These are phyloP conservation scores for Uria lomvia DNA, from an alignment of 2,113 vertebrate species.

Conservation along the genomic window DNA sequence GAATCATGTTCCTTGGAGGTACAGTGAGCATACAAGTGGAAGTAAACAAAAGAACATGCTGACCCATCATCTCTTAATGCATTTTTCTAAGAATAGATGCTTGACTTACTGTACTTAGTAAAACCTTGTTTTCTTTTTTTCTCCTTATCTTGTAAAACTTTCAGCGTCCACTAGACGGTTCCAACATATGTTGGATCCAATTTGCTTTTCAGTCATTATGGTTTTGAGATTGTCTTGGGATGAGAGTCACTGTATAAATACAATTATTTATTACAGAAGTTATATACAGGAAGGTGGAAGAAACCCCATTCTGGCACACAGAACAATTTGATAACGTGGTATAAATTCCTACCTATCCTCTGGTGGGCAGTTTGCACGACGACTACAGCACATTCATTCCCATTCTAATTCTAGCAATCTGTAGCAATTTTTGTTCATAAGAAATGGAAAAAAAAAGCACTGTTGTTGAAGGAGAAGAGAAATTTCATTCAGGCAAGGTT, in stretches of 20 bases:
- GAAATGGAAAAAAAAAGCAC: background rate
- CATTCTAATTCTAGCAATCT: background rate
- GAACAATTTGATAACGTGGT: background rate
- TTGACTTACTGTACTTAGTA: background rate
- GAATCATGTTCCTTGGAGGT: background rate
- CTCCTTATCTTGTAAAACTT: background rate
- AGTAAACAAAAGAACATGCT: background rate
- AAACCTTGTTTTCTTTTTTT: background rate
- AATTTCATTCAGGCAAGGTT: background rate
- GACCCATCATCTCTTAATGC: background rate
- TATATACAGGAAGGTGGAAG: background rate
- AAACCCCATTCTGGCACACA: background rate
- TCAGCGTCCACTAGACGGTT: background rate
- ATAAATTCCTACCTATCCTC: background rate
- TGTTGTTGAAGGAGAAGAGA: background rate
- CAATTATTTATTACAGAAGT: background rate
- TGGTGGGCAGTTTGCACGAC: background rate
- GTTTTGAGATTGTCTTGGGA: background rate
- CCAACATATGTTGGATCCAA: background rate
- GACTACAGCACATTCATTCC: background rate
- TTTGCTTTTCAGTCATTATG: background rate
- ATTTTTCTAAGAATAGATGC: background rate
- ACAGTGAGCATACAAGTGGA: background rate
- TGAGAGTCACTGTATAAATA: background rate
- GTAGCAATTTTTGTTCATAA: background rate